These are phyloP conservation scores for Lasioglossum figueresi DNA, from an alignment of 2,888 invertebrate genomes.

Conservation along the genomic window DNA sequence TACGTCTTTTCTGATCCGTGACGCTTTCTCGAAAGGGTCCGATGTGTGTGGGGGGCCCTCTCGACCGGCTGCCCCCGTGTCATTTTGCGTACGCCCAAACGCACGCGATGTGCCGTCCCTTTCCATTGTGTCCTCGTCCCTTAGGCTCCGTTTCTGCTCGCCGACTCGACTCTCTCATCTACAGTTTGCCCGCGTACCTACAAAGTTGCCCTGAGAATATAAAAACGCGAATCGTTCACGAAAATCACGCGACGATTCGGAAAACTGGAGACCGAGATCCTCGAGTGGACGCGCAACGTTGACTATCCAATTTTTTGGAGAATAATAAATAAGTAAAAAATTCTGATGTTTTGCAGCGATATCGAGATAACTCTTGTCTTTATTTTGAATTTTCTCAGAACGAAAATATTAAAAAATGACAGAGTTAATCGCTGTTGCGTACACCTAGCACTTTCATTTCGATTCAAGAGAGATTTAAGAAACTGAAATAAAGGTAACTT, in stretches of 20 bases:
- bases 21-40: constrained; percentile 59
- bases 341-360: neutral
- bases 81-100: constrained; percentile 62
- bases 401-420: neutral
- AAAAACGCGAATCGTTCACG: neutral
- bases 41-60: constrained; percentile 59
- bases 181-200: neutral
- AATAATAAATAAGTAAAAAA: neutral
- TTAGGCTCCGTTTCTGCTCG: neutral
- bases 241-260: neutral
- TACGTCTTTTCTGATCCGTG: constrained; percentile 61
- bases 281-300: too few species aligned
- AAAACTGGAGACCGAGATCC: neutral
- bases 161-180: constrained; percentile 4
- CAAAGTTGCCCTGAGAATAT: neutral
- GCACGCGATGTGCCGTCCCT: constrained; percentile 51
- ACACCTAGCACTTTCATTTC: neutral
- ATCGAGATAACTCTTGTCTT: neutral
- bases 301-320: neutral
- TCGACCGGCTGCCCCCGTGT: constrained; percentile 59
- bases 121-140: constrained; percentile 27
- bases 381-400: neutral
- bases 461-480: too few species aligned
- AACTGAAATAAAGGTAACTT: neutral
- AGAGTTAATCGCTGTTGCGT: neutral